Percentiles rank a stretch among this genome's conserved stretches.
Evolutionary conservation across 2,113 vertebrate species (phyloP).

Genomic region (Gila orcuttii): DNA sequence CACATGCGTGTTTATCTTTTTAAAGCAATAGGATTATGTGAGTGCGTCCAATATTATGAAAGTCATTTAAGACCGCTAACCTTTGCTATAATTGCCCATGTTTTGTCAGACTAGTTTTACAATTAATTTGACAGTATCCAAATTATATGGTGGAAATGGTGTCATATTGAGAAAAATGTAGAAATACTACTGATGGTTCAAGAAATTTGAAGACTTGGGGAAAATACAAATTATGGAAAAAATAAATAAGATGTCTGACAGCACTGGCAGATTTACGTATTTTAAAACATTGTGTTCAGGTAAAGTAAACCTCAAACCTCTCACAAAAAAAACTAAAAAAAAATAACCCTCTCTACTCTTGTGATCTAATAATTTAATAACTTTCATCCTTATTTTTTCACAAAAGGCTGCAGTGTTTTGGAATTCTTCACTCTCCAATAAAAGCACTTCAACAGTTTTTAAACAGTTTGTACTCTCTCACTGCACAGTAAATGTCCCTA

Average conservation of each 20-base stretch:
- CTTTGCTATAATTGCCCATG: constrained; percentile 41
- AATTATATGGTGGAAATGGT: constrained; percentile 40
- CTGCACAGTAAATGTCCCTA: not conserved
- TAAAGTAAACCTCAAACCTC: constrained; percentile 17
- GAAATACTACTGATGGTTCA: constrained; percentile 24
- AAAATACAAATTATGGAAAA: not conserved
- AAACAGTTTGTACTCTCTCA: not conserved
- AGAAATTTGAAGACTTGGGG: constrained; percentile 17
- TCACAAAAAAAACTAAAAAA: not conserved
- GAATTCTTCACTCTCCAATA: not conserved
- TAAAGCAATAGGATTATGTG: constrained; percentile 8
- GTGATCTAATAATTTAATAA: not conserved
- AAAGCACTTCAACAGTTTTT: constrained; percentile 6
- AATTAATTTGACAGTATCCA: constrained; percentile 24
- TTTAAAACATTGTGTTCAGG: constrained; percentile 28
- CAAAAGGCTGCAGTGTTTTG: not conserved
- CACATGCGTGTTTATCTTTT: constrained; percentile 22
- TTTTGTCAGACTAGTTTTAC: not conserved
- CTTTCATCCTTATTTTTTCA: not conserved
- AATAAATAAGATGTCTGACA: constrained; percentile 22
- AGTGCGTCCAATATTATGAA: not conserved
- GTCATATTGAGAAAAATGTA: constrained; percentile 37
- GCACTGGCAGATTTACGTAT: constrained; percentile 42
- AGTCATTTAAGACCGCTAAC: constrained; percentile 38
- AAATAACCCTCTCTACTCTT: not conserved